These are phyloP conservation scores for Engraulis encrasicolus DNA, from an alignment of 2,113 vertebrate genomes.

Conservation along the genomic window DNA sequence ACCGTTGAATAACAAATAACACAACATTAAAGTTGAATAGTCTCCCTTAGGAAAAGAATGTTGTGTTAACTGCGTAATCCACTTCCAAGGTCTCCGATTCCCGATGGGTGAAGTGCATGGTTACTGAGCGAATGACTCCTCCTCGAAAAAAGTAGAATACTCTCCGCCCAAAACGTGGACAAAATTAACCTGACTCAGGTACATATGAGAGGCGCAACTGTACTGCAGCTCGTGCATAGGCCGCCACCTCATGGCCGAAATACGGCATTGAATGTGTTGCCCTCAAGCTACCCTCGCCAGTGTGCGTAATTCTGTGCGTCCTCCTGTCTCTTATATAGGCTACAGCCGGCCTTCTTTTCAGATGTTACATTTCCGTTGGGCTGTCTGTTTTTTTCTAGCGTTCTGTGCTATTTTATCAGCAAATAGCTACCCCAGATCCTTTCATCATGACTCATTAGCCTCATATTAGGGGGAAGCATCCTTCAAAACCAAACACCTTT, in stretches of 20 bases:
- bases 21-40: slow-evolving; percentile 24
- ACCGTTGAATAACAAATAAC: not conserved
- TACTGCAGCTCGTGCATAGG: slow-evolving; percentile 40
- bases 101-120: slow-evolving; percentile 50
- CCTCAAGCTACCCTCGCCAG: not conserved
- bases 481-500: slow-evolving; percentile 7
- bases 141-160: slow-evolving; percentile 59
- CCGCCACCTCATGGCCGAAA: slow-evolving; percentile 58
- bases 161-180: slow-evolving; percentile 63
- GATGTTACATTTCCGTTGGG: not conserved
- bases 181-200: slow-evolving; percentile 67
- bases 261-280: not conserved
- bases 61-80: slow-evolving; percentile 31
- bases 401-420: not conserved
- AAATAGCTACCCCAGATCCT: not conserved
- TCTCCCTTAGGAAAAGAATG: not conserved
- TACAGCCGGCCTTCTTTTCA: not conserved
- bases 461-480: not conserved
- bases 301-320: not conserved
- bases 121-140: slow-evolving; percentile 61
- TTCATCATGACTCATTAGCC: not conserved
- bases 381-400: not conserved
- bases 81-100: slow-evolving; percentile 49
- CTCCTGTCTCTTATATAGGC: not conserved
- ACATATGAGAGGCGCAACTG: slow-evolving; percentile 35